Evolutionary conservation across 2,888 invertebrate genomes (phyloP), one percentile per base, ranked within the genome.

Genomic region (Lasioglossum morio): DNA sequence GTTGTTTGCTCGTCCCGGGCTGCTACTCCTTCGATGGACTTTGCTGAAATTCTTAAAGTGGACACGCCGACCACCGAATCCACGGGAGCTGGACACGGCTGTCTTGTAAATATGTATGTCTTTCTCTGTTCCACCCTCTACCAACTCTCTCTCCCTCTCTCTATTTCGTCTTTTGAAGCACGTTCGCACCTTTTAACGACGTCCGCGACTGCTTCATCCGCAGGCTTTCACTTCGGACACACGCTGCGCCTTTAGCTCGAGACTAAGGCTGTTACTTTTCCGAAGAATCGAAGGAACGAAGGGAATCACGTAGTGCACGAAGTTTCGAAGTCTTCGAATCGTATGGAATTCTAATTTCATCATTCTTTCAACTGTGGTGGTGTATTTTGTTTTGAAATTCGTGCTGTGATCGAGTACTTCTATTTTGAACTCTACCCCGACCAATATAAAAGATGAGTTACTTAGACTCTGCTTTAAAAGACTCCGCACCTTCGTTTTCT

Each of bases 21-120:
- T 27, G 34, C 84, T 57, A 69, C 84, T 81, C 73, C 72, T 79
- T 73, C 72, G 86, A 66, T 60, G 63, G 73, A 27, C 81, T 77
- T 85, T 79, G 72, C 57, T 72, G 63, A 82, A 79, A 82, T 79
- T 77, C 79, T 60, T 30, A 3, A 19, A 34, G 34, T 19, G 19
- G 30, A 66, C 77, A 10, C 23, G 37, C 1, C 30, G 72, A 34
- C 57, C 78, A 37, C 69, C 72, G 79, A 53, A 69, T 37, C 57
- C 77, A 70, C 85, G 82, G 82, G 77, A 82, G 76, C 79, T 3
- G 73, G 23, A 30, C 60, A 16, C 30, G 69, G n/a, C 19, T 74
- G 43, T 77, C 63, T 57, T 48, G 75, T 66, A 73, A 82, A 77
- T 84, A 83, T 23, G 57, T 84, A 83, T 23, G 57, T 69, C 60